These are phyloP conservation scores for Brevipalpus yothersi DNA, from an alignment of 1,140 invertebrate genomes.

Conservation along the genomic window DNA sequence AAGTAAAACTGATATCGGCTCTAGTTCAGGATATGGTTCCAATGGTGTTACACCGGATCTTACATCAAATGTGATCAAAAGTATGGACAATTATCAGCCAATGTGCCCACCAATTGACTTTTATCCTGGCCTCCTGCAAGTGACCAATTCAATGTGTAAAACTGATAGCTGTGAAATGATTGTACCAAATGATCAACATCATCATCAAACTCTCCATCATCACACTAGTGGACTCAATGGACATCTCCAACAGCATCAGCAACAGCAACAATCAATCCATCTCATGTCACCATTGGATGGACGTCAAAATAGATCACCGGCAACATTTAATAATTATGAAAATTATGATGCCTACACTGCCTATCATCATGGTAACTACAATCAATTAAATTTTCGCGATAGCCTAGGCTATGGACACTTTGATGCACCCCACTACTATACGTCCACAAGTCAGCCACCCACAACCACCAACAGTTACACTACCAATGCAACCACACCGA, in stretches of 20 bases:
- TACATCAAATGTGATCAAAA: slow-evolving; percentile 1
- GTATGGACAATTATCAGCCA: background rate
- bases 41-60: slow-evolving; percentile 12
- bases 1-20: slow-evolving; percentile 11
- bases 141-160: too few relatives aligned
- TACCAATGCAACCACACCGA: background rate
- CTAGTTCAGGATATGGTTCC: slow-evolving; percentile 10
- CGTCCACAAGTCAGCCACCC: background rate
- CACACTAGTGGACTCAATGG: background rate
- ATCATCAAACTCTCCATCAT: background rate
- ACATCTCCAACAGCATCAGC: background rate
- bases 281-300: background rate
- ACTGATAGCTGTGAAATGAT: too few relatives aligned
- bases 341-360: background rate
- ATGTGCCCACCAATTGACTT: too few relatives aligned
- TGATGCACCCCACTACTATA: background rate
- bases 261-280: background rate
- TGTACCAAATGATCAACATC: too few relatives aligned
- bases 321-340: background rate
- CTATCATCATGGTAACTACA: background rate
- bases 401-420: background rate
- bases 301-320: background rate
- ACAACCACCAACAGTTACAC: background rate
- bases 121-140: too few relatives aligned
- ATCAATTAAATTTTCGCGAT: background rate